Percentiles rank a stretch among this genome's conserved stretches.
phyloP scores from a whole-genome alignment of 2,797 vertebrate genomes.

The Oreortyx pictus region DNA sequence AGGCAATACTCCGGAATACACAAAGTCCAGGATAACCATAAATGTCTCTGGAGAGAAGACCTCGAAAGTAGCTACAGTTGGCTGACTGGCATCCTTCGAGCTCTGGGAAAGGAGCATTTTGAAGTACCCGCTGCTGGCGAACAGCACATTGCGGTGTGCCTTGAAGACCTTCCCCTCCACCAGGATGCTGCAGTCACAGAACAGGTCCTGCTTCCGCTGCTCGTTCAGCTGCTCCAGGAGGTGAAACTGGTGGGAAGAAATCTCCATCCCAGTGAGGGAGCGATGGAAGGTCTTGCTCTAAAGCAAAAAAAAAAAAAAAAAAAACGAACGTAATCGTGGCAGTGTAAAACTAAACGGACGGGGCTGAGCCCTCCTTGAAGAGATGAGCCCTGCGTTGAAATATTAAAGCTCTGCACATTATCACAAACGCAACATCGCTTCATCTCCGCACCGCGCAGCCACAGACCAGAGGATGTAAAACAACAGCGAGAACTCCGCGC shows the following conservation, averaged over 20 bases:
- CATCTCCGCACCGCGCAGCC: not conserved
- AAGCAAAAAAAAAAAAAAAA: not conserved
- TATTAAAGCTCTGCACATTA: fast-evolving
- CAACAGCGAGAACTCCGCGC: fast-evolving
- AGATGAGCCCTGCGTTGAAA: not conserved
- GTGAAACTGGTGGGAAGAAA: conserved; percentile 92
- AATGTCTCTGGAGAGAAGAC: conserved; percentile 94
- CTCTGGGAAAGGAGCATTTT: conserved; percentile 94
- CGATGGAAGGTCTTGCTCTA: not conserved
- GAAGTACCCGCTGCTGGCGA: conserved; percentile 96
- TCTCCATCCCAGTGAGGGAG: conserved; percentile 83
- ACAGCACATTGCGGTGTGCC: conserved; percentile 94
- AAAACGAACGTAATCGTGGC: not conserved
- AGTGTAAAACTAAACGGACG: not conserved
- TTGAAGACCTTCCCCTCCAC: conserved; percentile 95
- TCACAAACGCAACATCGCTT: fast-evolving
- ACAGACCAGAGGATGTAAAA: not conserved
- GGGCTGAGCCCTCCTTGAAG: not conserved
- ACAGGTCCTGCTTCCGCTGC: conserved; percentile 91
- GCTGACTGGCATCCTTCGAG: conserved; percentile 79
- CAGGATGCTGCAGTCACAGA: conserved; percentile 95
- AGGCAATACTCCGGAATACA: conserved; percentile 92
- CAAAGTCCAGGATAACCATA: conserved; percentile 94
- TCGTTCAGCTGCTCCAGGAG: conserved; percentile 94
- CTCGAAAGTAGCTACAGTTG: conserved; percentile 90